Evolutionary conservation across 2,888 invertebrate genomes (phyloP).

Genomic region (Sisyra terminalis): DNA sequence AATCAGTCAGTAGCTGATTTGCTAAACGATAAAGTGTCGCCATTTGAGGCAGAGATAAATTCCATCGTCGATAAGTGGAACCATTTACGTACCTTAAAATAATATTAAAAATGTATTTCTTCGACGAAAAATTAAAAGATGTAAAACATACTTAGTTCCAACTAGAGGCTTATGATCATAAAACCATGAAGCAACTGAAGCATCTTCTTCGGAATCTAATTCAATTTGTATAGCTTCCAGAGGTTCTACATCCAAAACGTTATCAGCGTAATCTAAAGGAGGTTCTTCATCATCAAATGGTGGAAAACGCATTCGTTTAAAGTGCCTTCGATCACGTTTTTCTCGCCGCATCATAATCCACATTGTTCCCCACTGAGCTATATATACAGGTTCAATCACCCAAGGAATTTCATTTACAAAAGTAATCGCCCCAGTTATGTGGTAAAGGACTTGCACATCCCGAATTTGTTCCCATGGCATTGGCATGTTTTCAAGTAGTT

Average conservation of each 20-base stretch:
- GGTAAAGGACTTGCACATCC: conserved; percentile 94
- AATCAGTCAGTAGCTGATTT: conserved; percentile 92
- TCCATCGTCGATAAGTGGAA: conserved; percentile 93
- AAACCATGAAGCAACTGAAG: conserved; percentile 87
- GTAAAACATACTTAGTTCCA: conserved; percentile 55
- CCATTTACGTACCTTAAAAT: conserved; percentile 82
- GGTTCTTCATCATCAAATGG: conserved; percentile 99
- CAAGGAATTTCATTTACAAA: conserved; percentile 99
- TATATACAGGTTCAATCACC: conserved; percentile 98
- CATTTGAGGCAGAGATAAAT: conserved; percentile 89
- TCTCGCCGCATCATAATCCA: conserved; percentile 99
- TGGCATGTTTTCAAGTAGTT: conserved; percentile 98
- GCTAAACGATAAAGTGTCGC: conserved; percentile 94
- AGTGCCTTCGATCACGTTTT: conserved; percentile 95
- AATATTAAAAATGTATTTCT: conserved; percentile 7
- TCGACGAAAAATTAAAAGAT: neutral
- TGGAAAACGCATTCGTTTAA: conserved; percentile 98
- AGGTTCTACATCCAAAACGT: conserved; percentile 97
- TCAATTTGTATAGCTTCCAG: conserved; percentile 98
- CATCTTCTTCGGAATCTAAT: conserved; percentile 87
- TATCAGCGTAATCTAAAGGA: conserved; percentile 97
- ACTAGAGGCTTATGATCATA: conserved; percentile 95
- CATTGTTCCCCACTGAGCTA: conserved; percentile 99
- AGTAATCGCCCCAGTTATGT: conserved; percentile 98
- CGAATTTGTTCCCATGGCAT: conserved; percentile 99